Evolutionary conservation across 1,140 invertebrate species (phyloP).

Genomic region (Chionoecetes opilio): DNA sequence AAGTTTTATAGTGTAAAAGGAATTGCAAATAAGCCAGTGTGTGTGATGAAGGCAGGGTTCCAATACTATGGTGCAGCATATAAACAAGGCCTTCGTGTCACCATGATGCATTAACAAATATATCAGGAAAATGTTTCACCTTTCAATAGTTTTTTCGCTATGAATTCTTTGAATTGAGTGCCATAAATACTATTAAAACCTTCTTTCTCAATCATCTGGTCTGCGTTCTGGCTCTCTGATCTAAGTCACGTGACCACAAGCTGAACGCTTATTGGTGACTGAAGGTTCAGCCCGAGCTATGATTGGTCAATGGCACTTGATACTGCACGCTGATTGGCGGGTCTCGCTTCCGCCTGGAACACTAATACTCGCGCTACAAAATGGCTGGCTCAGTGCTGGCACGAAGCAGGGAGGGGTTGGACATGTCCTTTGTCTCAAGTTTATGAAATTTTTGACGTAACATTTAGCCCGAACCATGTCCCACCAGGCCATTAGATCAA

Average conservation of each 20-base stretch:
- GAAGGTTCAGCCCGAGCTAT: conserved; percentile 44
- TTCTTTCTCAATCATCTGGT: conserved; percentile 42
- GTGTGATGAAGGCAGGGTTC: conserved; percentile 73
- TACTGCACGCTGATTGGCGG: conserved; percentile 57
- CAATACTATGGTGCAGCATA: conserved; percentile 43
- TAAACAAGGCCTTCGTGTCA: conserved; percentile 46
- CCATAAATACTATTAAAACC: conserved; percentile 30
- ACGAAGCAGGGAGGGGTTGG: conserved; percentile 64
- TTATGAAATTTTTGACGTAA: conserved; percentile 63
- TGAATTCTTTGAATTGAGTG: neutral
- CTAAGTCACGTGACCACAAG: conserved; percentile 63
- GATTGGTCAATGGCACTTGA: neutral
- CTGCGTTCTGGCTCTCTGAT: conserved; percentile 64
- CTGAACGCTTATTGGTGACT: conserved; percentile 54
- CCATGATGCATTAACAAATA: neutral
- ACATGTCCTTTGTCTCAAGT: conserved; percentile 72
- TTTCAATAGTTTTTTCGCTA: neutral
- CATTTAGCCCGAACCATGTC: conserved; percentile 59
- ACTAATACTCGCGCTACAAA: conserved; percentile 68
- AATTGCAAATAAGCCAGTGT: conserved; percentile 68
- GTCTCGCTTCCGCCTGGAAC: conserved; percentile 69
- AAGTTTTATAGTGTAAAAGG: conserved; percentile 39
- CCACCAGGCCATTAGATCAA: conserved; percentile 70
- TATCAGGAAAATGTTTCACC: neutral
- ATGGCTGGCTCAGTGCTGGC: conserved; percentile 77